Evolutionary conservation across 2,888 invertebrate genomes (phyloP).

Genomic region (Ennomos fuscantarius): DNA sequence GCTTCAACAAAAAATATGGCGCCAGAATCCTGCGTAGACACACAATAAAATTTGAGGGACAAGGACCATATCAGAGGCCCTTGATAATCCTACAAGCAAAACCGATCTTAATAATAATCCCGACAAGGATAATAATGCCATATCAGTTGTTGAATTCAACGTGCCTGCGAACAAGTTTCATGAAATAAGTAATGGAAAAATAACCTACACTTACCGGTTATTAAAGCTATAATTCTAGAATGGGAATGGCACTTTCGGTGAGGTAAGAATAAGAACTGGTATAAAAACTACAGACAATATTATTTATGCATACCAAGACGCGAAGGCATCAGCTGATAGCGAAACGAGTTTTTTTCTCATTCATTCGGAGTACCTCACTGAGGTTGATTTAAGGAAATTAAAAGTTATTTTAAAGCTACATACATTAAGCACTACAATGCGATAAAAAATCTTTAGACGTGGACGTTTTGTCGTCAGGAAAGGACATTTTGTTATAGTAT

Average conservation of each 20-base stretch:
- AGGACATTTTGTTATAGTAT: background rate
- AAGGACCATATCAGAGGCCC: conserved; percentile 35
- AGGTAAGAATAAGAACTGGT: conserved; percentile 61
- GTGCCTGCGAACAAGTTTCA: conserved; percentile 45
- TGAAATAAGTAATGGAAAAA: conserved; percentile 49
- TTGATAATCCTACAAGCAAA: conserved; percentile 23
- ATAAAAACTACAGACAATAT: conserved; percentile 51
- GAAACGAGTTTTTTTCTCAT: conserved; percentile 66
- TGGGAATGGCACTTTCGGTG: conserved; percentile 56
- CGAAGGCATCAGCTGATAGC: conserved; percentile 73
- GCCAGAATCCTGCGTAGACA: conserved; percentile 49
- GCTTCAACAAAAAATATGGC: conserved; percentile 45
- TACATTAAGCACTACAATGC: background rate
- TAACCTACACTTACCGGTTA: conserved; percentile 57
- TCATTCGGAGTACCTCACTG: conserved; percentile 52
- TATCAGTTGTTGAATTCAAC: conserved; percentile 13
- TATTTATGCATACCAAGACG: conserved; percentile 66
- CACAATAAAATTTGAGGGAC: conserved; percentile 51
- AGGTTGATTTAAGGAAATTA: conserved; percentile 41
- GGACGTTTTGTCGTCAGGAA: background rate
- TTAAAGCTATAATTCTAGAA: conserved; percentile 58
- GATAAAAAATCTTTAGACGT: no score
- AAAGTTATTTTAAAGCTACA: conserved; percentile 13
- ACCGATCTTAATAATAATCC: conserved; percentile 11
- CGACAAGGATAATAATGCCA: conserved; percentile 35